Evolutionary conservation across 2,797 vertebrate species (phyloP), one percentile per base, ranked within the genome.

Genomic region (Fratercula arctica): DNA sequence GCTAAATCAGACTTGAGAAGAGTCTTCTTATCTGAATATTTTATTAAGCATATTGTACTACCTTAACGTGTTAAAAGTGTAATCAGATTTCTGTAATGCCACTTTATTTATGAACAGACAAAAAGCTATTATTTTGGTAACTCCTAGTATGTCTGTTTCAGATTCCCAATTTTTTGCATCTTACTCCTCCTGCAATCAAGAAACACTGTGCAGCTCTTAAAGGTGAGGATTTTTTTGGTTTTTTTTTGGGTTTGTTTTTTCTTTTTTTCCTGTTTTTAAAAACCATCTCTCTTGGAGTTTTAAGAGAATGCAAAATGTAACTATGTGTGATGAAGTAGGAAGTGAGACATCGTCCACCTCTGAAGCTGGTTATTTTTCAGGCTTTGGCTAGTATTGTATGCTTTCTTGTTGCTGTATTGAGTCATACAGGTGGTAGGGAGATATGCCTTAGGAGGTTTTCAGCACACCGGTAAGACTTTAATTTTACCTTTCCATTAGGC

Each of bases 81-180:
- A 60, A 60, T 41, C 23, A 29, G 25, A 35, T 89, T 90, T 87
- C 35, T 67, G 43, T 85, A 82, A 60, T 48, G 13, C 7, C 14
- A 1, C 2, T 87, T 90, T 56, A 33, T 16, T 61, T 91, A 26
- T 25, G 12, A 63, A 59, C 11, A 35, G 29, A 25, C 20, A 83
- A 72, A 63, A 84, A 50, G 6, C 10, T 91, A 0, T 85, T 83
- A 10, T 90, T 95, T 91, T 67, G n/a, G 12, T 73, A 95, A 85
- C 78, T 76, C n/a, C 80, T 79, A 67, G 43, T 57, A 31, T 73
- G 12, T 74, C 46, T 83, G 5, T 98, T 99, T 97, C 97, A 99
- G 99, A 98, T 99, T 77, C 98, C 99, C 31, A 99, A 99, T 98
- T 99, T 99, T 95, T 97, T 99, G 85, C 99, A 99, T 98, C 98